These are phyloP conservation scores for Chrysoperla carnea DNA, from an alignment of 1,140 invertebrate species.

Conservation along the genomic window DNA sequence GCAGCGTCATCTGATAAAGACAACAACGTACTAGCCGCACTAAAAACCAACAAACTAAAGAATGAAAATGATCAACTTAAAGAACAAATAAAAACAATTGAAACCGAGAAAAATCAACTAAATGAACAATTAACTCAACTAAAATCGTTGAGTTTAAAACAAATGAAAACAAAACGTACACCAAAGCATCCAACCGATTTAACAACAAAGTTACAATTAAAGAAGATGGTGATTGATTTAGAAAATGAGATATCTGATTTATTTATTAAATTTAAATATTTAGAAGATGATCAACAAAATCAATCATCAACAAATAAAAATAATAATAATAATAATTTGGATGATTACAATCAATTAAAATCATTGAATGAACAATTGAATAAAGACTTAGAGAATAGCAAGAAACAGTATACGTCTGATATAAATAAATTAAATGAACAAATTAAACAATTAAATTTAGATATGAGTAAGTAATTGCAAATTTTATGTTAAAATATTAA, in stretches of 20 bases:
- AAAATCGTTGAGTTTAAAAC: constrained; percentile 32
- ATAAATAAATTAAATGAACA: too few species aligned
- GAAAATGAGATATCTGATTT: constrained; percentile 55
- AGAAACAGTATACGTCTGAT: too few species aligned
- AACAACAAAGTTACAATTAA: constrained; percentile 50
- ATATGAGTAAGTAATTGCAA: too few species aligned
- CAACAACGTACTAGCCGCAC: constrained; percentile 35
- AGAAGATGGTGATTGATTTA: constrained; percentile 59
- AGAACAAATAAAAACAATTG: constrained; percentile 24
- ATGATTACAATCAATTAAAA: too few species aligned
- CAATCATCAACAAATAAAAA: neutral
- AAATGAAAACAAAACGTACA: constrained; percentile 36
- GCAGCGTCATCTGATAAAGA: constrained; percentile 32
- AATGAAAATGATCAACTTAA: constrained; percentile 38
- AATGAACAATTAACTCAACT: constrained; percentile 38
- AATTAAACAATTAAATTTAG: too few species aligned
- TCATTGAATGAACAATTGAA: too few species aligned
- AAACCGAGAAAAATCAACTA: constrained; percentile 37
- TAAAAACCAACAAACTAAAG: constrained; percentile 42
- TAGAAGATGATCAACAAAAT: neutral
- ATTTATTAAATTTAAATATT: constrained; percentile 3
- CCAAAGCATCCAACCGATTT: constrained; percentile 50
- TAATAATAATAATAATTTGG: too few species aligned
- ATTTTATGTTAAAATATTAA: too few species aligned
- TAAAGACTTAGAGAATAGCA: too few species aligned